Base-by-base conservation (phyloP, 2,113 vertebrate genomes). In the Nansenia antarctica region DNA sequence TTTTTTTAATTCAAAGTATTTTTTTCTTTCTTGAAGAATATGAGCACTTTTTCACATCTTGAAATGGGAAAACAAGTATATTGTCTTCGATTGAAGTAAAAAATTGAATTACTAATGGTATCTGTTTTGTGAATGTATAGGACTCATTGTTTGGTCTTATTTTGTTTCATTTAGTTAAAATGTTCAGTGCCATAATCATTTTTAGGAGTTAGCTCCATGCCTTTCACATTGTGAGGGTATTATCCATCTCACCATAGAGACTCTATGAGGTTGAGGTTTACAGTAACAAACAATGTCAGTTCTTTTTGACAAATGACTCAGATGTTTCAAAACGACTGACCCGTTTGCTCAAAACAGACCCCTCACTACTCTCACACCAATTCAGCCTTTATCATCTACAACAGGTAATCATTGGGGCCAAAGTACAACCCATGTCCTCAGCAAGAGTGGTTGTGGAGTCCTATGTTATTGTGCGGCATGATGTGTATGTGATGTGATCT, bases 351-450 rank as follows among this genome's bases (percentile, higher is more conserved):
- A 42, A 42, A 42, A 42, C 15, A 42, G 37, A 42, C 37, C 37
- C 37, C 15, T 2, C 37, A 42, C 37, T 42, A 42, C 37, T 42
- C 11, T 3, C 37, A 9, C 15, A 42, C 11, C 12, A 42, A 42
- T 42, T 1, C 18, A 42, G n/a, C n/a, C n/a, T n/a, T n/a, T 42
- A 14, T 42, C 5, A 42, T 18, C 39, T 42, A 15, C n/a, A 42
- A 42, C 5, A 11, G 0, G 14, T 42, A 42, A 42, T 52, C 47
- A 52, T 52, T 22, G 47, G 55, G 79, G 67, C 57, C 78, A 77
- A 88, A 85, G 80, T 82, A 30, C 79, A 74, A 70, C 49, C 42
- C n/a, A n/a, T 20, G 60, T 47, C 9, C 2, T 12, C 66, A 9
- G 42, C 62, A 6, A 8, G n/a, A 47, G 27, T 60, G 53, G 31